Evolutionary conservation across 2,797 vertebrate species (phyloP).

Genomic region (Harpagifer antarcticus): DNA sequence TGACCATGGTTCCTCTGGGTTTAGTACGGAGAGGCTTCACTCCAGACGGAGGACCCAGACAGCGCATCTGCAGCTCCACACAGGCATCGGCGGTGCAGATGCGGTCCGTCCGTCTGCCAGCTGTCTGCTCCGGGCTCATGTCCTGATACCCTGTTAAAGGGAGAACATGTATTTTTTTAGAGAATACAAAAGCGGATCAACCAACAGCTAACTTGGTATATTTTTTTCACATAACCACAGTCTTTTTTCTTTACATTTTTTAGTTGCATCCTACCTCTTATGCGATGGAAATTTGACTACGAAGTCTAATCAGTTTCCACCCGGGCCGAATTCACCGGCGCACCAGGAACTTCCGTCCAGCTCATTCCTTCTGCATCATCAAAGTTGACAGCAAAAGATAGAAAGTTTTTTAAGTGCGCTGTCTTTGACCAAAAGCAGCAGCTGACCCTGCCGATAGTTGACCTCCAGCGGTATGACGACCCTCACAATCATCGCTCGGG

Average conservation of each 20-base stretch:
- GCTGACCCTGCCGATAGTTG: neutral
- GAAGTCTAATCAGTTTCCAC: conserved; percentile 35
- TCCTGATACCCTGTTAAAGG: conserved; percentile 16
- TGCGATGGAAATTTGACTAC: conserved; percentile 15
- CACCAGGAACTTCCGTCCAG: conserved; percentile 73
- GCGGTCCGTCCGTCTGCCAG: conserved; percentile 73
- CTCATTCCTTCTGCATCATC: conserved; percentile 47
- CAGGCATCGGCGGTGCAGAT: conserved; percentile 61
- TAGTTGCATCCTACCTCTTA: neutral
- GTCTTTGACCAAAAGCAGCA: neutral
- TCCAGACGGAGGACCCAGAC: conserved; percentile 58
- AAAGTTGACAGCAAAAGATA: conserved; percentile 45
- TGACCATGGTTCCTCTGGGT: conserved; percentile 68
- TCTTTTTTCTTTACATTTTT: neutral
- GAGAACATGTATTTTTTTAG: neutral
- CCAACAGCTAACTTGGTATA: neutral
- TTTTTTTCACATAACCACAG: neutral
- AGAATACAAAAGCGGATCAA: neutral
- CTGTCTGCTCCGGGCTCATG: conserved; percentile 60
- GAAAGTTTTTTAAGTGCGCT: conserved; percentile 30
- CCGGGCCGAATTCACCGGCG: conserved; percentile 55
- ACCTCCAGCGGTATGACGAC: conserved; percentile 83
- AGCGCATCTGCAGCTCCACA: conserved; percentile 68
- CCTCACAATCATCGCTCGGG: conserved; percentile 90
- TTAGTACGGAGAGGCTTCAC: conserved; percentile 43